phyloP scores from a whole-genome alignment of 2,888 invertebrate genomes.

The Hypsopygia costalis region DNA sequence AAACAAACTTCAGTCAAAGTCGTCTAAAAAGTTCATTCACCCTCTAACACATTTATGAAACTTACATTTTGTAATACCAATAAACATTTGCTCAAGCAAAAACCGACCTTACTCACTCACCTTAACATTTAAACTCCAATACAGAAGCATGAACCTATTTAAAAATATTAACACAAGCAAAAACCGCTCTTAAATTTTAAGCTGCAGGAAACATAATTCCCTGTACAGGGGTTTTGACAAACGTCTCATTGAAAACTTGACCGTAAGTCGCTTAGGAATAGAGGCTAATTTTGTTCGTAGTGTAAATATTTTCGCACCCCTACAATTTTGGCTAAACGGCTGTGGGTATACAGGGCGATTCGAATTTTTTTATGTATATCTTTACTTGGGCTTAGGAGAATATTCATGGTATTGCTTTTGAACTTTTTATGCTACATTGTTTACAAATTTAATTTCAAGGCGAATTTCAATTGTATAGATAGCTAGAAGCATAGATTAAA shows the following conservation, averaged over 20 bases:
- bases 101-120: not conserved
- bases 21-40: conserved; percentile 9
- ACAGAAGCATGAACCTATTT: not conserved
- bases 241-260: no score
- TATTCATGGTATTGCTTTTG: conserved; percentile 5
- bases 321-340: conserved; percentile 5
- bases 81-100: not conserved
- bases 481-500: no score
- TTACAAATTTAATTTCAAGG: no score
- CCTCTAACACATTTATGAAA: conserved; percentile 14
- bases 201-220: no score
- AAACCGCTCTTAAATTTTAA: not conserved
- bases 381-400: conserved; percentile 2
- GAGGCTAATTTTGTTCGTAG: not conserved
- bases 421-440: no score
- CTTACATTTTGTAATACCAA: conserved; percentile 11
- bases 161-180: conserved; percentile 1
- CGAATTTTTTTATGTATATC: conserved; percentile 4
- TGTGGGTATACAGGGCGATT: conserved; percentile 3
- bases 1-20: conserved; percentile 8
- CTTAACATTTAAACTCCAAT: not conserved
- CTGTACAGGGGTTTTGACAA: no score
- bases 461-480: no score
- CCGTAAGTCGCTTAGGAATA: not conserved
- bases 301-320: not conserved